A percentile compares a stretch with the other conserved stretches of the same genome.
Evolutionary conservation across 2,888 invertebrate genomes (phyloP).

Genomic region (Pammene aurita): DNA sequence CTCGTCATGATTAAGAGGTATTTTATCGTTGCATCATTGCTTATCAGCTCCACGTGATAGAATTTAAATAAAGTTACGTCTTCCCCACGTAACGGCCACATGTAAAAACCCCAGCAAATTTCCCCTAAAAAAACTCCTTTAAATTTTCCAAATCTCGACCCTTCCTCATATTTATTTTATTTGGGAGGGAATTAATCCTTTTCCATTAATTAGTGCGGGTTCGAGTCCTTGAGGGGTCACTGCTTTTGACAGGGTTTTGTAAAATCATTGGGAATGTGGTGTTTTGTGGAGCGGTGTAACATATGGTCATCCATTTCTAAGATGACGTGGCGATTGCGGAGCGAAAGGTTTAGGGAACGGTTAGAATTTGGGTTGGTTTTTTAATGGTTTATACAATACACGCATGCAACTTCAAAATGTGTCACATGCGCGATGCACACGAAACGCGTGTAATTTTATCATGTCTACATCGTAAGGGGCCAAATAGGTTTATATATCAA

Average conservation of each 20-base stretch:
- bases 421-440: too few relatives aligned
- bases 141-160: constrained; percentile 44
- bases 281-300: constrained; percentile 14
- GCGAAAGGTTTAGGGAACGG: not conserved
- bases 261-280: constrained; percentile 22
- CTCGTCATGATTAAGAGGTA: not conserved
- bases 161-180: constrained; percentile 80
- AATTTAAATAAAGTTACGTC: constrained; percentile 25
- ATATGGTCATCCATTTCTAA: constrained; percentile 18
- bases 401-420: too few relatives aligned
- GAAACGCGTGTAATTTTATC: too few relatives aligned
- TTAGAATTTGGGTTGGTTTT: not conserved
- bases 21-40: not conserved
- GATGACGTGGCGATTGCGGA: constrained; percentile 4
- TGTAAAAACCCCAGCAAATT: constrained; percentile 51
- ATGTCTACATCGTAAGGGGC: too few relatives aligned
- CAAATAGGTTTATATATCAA: too few relatives aligned
- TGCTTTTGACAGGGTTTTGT: constrained; percentile 31
- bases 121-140: constrained; percentile 71
- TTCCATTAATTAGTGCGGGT: constrained; percentile 82
- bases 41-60: constrained; percentile 9
- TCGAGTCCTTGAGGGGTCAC: constrained; percentile 45
- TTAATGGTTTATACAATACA: too few relatives aligned
- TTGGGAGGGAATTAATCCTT: constrained; percentile 83
- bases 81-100: constrained; percentile 41